Conservation (phyloP, 1,140 invertebrate species). For the Drosophila quadrilineata region DNA sequence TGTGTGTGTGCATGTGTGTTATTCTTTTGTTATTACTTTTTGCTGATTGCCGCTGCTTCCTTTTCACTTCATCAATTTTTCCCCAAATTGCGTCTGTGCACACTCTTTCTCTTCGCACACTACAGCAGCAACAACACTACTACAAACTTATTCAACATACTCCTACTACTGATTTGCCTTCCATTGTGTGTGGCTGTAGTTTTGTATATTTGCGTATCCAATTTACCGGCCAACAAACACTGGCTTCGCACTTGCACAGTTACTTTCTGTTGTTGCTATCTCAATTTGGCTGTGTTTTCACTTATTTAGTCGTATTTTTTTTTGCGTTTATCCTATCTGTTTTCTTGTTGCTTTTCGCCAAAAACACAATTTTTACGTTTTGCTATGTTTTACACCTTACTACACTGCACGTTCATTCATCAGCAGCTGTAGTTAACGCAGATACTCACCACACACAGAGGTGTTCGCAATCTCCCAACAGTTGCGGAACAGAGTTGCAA, state of each 20-base stretch:
- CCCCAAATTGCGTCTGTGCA: constrained; percentile 29
- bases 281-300: not conserved
- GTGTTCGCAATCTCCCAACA: constrained; percentile 11
- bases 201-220: constrained; percentile 27
- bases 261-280: not conserved
- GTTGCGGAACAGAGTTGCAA: constrained; percentile 9
- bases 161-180: constrained; percentile 48
- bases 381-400: constrained; percentile 62
- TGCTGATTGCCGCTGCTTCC: constrained; percentile 4
- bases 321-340: constrained; percentile 24
- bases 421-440: constrained; percentile 46
- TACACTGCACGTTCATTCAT: constrained; percentile 68
- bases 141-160: constrained; percentile 59
- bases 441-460: constrained; percentile 20
- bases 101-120: constrained; percentile 66
- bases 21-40: constrained; percentile 40
- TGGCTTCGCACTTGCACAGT: not conserved
- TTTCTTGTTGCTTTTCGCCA: constrained; percentile 27
- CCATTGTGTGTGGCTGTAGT: constrained; percentile 33
- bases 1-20: no score
- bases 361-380: constrained; percentile 43
- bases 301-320: not conserved
- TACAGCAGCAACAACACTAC: constrained; percentile 71
- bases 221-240: constrained; percentile 38
- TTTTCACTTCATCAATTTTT: constrained; percentile 29